phyloP scores from a whole-genome alignment of 2,888 invertebrate species.

The Labia minor region DNA sequence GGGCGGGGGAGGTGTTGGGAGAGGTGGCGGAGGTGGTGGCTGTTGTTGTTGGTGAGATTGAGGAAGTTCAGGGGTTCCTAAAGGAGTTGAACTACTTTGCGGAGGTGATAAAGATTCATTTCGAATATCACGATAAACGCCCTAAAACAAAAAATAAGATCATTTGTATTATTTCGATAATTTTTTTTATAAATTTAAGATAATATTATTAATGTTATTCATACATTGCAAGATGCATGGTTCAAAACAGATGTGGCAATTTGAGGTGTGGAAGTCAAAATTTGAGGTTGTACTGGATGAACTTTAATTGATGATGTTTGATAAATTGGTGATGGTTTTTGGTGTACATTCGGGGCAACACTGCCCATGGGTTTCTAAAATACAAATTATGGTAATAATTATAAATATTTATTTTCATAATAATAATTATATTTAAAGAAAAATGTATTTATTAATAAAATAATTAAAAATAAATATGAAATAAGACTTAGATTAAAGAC shows the following conservation, averaged over 20 bases:
- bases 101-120: constrained; percentile 47
- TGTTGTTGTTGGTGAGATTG: not conserved
- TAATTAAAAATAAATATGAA: no score
- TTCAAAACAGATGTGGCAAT: not conserved
- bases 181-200: not conserved
- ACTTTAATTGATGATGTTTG: constrained; percentile 72
- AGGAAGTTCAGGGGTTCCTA: constrained; percentile 42
- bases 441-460: no score
- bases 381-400: constrained; percentile 35
- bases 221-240: not conserved
- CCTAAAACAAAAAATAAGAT: constrained; percentile 21
- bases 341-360: constrained; percentile 63
- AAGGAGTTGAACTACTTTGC: constrained; percentile 46
- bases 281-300: constrained; percentile 69
- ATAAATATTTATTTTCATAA: constrained; percentile 26
- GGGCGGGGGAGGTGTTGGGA: not conserved
- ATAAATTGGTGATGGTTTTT: constrained; percentile 62
- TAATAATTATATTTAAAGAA: no score
- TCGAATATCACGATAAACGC: constrained; percentile 24
- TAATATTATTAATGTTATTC: not conserved
- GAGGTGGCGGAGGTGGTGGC: not conserved
- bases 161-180: not conserved
- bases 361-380: constrained; percentile 74
- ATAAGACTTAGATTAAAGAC: no score
- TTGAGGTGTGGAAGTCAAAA: constrained; percentile 39